Evolutionary conservation across 92 coral and sea anemone genomes (phyloP).

Genomic region (Paramuricea clavata): DNA sequence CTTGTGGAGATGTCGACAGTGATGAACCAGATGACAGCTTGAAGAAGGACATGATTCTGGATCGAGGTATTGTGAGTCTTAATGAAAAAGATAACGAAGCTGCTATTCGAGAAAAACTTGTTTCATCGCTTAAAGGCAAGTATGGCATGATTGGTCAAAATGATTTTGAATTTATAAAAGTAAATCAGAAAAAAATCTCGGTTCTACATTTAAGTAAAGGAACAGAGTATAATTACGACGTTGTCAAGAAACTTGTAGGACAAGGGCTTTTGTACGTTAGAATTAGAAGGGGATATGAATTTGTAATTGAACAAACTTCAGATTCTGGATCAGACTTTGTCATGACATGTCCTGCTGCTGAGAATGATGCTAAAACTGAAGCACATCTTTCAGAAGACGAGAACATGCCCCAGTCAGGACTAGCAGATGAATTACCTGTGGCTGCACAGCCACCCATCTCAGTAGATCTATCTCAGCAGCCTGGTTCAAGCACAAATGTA

Average conservation of each 20-base stretch:
- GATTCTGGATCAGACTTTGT: slow-evolving; percentile 32
- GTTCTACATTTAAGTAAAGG: slow-evolving; percentile 52
- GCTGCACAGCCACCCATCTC: slow-evolving; percentile 2
- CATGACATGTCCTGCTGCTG: not conserved
- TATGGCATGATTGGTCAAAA: slow-evolving; percentile 44
- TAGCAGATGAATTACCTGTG: not conserved
- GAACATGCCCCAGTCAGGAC: not conserved
- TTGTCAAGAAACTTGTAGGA: slow-evolving; percentile 52
- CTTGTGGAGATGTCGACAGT: slow-evolving; percentile 60
- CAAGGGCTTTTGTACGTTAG: slow-evolving; percentile 61
- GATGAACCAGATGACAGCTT: slow-evolving; percentile 53
- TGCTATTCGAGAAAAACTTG: slow-evolving; percentile 51
- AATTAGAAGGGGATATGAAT: not conserved
- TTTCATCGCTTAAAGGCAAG: slow-evolving; percentile 57
- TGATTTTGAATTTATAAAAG: slow-evolving; percentile 58
- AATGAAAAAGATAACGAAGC: slow-evolving; percentile 50
- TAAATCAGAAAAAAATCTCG: slow-evolving; percentile 56
- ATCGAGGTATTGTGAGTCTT: slow-evolving; percentile 56
- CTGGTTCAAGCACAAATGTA: not conserved
- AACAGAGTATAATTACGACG: slow-evolving; percentile 51
- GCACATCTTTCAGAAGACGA: not conserved
- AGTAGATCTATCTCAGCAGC: not conserved
- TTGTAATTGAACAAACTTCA: slow-evolving; percentile 24
- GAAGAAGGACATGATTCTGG: slow-evolving; percentile 65
- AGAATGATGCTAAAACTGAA: not conserved